Conservation (phyloP, 2,888 invertebrate genomes). For the Pollenia griseotomentosa region DNA sequence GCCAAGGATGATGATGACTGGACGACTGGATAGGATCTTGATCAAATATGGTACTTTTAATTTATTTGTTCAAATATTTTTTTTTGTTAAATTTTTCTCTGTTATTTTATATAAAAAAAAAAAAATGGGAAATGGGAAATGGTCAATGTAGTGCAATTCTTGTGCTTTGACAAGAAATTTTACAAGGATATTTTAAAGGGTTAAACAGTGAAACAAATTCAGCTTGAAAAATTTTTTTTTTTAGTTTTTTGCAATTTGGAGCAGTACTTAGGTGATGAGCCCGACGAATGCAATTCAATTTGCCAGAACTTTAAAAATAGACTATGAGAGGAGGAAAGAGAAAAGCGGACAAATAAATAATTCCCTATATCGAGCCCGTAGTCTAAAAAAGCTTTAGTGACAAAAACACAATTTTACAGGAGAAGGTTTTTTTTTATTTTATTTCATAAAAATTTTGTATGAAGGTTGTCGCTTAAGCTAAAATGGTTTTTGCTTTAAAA, state of each 20-base stretch:
- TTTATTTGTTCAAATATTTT: conserved; percentile 55
- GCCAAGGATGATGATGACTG: conserved; percentile 36
- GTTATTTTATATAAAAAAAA: conserved; percentile 25
- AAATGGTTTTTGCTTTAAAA: too few species aligned
- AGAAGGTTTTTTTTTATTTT: too few species aligned
- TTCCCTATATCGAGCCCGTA: too few species aligned
- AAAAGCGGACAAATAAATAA: too few species aligned
- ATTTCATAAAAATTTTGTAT: too few species aligned
- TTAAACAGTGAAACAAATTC: conserved; percentile 7
- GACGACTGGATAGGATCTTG: conserved; percentile 52
- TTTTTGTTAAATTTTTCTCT: neutral
- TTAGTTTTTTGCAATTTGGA: neutral
- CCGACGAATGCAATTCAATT: too few species aligned
- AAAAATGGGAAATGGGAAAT: conserved; percentile 37
- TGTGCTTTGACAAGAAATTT: conserved; percentile 16
- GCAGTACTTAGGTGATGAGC: too few species aligned
- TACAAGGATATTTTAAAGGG: conserved; percentile 1
- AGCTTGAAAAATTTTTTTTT: neutral
- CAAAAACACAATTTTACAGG: too few species aligned
- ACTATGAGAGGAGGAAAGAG: too few species aligned
- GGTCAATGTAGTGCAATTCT: conserved; percentile 17
- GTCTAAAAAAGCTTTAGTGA: too few species aligned
- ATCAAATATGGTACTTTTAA: conserved; percentile 68
- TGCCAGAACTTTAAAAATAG: too few species aligned
- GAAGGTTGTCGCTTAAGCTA: too few species aligned